phyloP scores from a whole-genome alignment of 37 sponge, comb jelly and placozoan species.

The Beroe forskalii region DNA sequence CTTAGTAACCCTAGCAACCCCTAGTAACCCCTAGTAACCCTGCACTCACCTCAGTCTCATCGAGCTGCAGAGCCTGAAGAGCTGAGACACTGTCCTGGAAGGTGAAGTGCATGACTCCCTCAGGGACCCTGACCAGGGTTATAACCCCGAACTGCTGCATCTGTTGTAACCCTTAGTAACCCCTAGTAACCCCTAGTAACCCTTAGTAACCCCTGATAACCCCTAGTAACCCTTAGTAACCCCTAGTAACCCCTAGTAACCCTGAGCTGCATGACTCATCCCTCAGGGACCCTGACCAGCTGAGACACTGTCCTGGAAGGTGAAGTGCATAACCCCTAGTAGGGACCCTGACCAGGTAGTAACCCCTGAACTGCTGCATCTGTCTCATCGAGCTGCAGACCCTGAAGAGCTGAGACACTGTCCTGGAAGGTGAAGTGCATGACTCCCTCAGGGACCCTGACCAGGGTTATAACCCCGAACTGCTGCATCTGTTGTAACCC shows the following conservation, averaged over 20 bases:
- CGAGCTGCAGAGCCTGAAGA: slow-evolving; percentile 24
- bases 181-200: too few relatives aligned
- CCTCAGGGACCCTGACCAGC: too few relatives aligned
- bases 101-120: slow-evolving; percentile 51
- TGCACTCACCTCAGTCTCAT: slow-evolving; percentile 50
- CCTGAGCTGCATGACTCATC: too few relatives aligned
- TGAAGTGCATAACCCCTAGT: slow-evolving; percentile 38
- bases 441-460: slow-evolving; percentile 24
- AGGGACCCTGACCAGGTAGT: not conserved
- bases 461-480: slow-evolving; percentile 3
- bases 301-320: slow-evolving; percentile 35
- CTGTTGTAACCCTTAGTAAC: too few relatives aligned
- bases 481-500: slow-evolving; percentile 14
- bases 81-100: slow-evolving; percentile 41
- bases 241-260: too few relatives aligned
- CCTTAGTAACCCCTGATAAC: too few relatives aligned
- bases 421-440: slow-evolving; percentile 56
- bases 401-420: slow-evolving; percentile 21
- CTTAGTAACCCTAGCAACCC: too few relatives aligned
- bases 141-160: slow-evolving; percentile 20
- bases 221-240: too few relatives aligned
- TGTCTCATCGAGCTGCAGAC: slow-evolving; percentile 30
- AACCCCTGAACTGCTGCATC: not conserved
- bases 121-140: slow-evolving; percentile 3
- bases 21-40: too few relatives aligned